A percentile compares a stretch with the other conserved stretches of the same genome.
These are phyloP conservation scores for Xiphophorus birchmanni DNA, from an alignment of 2,797 vertebrate genomes.

Conservation along the genomic window DNA sequence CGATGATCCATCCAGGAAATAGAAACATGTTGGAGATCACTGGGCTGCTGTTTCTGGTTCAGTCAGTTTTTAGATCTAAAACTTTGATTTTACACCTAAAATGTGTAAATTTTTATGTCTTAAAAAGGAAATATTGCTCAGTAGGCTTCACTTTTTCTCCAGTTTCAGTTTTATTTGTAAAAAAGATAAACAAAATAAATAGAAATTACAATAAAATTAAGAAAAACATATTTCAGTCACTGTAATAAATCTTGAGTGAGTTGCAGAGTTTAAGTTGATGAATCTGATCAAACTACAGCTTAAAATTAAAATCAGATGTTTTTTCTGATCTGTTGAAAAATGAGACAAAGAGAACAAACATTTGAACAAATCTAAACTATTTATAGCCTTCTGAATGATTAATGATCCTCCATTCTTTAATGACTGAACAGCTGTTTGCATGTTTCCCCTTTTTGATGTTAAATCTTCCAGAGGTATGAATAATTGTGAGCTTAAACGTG, in stretches of 20 bases:
- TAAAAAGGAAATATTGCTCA: not conserved
- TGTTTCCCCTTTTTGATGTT: not conserved
- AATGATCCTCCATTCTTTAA: not conserved
- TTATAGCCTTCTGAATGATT: not conserved
- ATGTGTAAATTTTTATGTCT: not conserved
- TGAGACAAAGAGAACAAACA: not conserved
- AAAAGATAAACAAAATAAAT: not conserved
- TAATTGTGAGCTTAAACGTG: not conserved
- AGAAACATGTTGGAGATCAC: not conserved
- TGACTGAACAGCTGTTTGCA: not conserved
- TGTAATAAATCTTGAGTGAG: not conserved
- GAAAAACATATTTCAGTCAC: not conserved
- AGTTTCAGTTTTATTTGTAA: not conserved
- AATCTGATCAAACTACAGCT: not conserved
- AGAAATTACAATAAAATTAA: not conserved
- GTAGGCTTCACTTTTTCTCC: not conserved
- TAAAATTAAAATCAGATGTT: not conserved
- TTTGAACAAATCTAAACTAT: not conserved
- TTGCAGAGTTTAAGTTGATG: not conserved
- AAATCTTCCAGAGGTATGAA: not conserved
- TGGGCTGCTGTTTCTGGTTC: not conserved
- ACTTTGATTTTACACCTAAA: not conserved
- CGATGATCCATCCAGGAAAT: slow-evolving; percentile 13
- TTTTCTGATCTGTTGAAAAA: not conserved
- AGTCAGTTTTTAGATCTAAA: too few relatives aligned